A percentile compares a stretch with the other conserved stretches of the same genome.
Conservation (phyloP, 2,113 vertebrate species). For the Heterotilapia buettikoferi region DNA sequence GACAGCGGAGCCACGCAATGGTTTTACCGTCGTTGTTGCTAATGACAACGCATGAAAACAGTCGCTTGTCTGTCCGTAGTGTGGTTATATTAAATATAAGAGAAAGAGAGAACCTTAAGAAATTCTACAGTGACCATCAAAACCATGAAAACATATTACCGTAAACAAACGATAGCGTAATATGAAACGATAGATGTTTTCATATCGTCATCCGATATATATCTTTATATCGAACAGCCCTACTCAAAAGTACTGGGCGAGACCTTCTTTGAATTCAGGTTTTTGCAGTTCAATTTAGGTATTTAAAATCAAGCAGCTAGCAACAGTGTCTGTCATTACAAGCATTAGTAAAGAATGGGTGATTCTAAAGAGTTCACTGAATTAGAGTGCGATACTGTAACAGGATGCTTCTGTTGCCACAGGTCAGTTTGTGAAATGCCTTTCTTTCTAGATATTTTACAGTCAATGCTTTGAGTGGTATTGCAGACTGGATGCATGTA, state of each 20-base stretch:
- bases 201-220: neutral
- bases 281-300: neutral
- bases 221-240: neutral
- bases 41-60: neutral
- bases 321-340: neutral
- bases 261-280: neutral
- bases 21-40: neutral
- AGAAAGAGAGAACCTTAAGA: neutral
- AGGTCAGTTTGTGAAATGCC: neutral
- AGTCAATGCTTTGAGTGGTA: neutral
- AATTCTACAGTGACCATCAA: neutral
- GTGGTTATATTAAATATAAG: neutral
- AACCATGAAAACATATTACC: neutral
- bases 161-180: neutral
- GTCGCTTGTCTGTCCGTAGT: rapidly evolving
- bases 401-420: neutral
- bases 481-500: neutral
- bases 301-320: neutral
- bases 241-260: neutral
- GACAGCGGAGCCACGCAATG: rapidly evolving
- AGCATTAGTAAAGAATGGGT: neutral
- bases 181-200: neutral
- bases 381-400: neutral
- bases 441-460: neutral
- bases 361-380: neutral